Evolutionary conservation across 2,888 invertebrate genomes (phyloP).

Genomic region (Pycnomerus fuliginosus): DNA sequence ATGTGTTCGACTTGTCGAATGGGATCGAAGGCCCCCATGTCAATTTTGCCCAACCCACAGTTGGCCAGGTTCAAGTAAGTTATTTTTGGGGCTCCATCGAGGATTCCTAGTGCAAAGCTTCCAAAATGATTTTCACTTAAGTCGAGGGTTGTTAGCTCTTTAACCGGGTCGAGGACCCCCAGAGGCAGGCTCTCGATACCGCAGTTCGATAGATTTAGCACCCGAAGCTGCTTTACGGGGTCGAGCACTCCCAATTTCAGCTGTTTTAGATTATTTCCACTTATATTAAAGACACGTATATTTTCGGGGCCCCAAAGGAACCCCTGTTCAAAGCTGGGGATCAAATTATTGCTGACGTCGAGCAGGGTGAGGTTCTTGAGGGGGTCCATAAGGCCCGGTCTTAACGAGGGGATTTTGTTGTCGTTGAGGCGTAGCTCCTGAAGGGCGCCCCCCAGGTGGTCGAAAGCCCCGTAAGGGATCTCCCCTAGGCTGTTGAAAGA

Average conservation of each 20-base stretch:
- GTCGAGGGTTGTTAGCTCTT: slow-evolving; percentile 3
- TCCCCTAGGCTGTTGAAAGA: slow-evolving; percentile 28
- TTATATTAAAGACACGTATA: slow-evolving; percentile 27
- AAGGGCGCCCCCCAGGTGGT: slow-evolving; percentile 27
- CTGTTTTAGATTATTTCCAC: slow-evolving; percentile 19
- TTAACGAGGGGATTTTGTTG: slow-evolving; percentile 24
- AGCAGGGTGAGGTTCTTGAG: slow-evolving; percentile 22
- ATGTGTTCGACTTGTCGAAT: background rate
- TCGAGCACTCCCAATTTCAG: slow-evolving; percentile 24
- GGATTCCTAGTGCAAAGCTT: slow-evolving; percentile 15
- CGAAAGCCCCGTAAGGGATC: slow-evolving; percentile 25
- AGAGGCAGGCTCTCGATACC: slow-evolving; percentile 20
- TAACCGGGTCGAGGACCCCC: slow-evolving; percentile 4
- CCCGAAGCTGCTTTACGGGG: slow-evolving; percentile 15
- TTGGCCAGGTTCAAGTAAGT: background rate
- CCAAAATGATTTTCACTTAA: slow-evolving; percentile 13
- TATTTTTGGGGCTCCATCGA: slow-evolving; percentile 11
- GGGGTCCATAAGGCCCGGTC: slow-evolving; percentile 30
- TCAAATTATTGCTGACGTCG: slow-evolving; percentile 28
- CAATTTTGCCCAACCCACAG: background rate
- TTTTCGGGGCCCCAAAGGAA: slow-evolving; percentile 28
- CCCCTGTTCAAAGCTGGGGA: slow-evolving; percentile 24
- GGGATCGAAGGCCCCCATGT: background rate
- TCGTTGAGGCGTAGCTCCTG: slow-evolving; percentile 25
- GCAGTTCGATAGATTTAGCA: slow-evolving; percentile 27